Evolutionary conservation across 2,797 vertebrate genomes (phyloP), one percentile per base, ranked within the genome.

Genomic region (Anguilla anguilla): DNA sequence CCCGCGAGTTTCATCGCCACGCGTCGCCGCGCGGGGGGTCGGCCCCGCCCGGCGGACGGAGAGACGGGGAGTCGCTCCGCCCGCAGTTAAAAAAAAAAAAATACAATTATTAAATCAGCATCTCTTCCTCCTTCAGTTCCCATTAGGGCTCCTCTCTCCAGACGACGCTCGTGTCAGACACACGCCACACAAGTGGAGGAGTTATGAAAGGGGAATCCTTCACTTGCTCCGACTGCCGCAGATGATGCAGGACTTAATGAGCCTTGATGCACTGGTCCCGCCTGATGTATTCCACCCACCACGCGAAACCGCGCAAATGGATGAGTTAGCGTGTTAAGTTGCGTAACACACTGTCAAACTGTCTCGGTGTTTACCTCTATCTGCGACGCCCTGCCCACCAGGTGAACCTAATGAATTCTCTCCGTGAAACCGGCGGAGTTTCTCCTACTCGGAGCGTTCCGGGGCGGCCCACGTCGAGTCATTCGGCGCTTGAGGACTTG

Each of bases 1-100:
- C n/a, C 84, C 9, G 92, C 1, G 91, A 92, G 39, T 94, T 94
- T 94, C 93, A 95, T 95, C 94, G 94, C 92, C 92, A 93, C 92
- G 93, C 93, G 92, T 92, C 90, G 88, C 92, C 94, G 87, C 28
- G 83, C 43, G 31, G 91, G 92, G 90, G 89, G 91, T 90, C 89
- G 85, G 72, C 83, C 22, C 89, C 92, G 91, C 91, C 93, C 91
- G 91, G 91, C 10, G 39, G 55, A 43, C 86, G 19, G 89, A 92
- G 91, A 19, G 13, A 57, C 55, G 55, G 55, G 55, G 13, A 92
- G 90, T 69, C 92, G 90, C 90, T 85, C 84, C 83, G 91, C 55
- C 74, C 53, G 67, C 69, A 85, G 86, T 87, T 57, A 3, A 57
- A 57, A 57, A 57, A 57, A 57, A 57, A 93, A 92, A 91, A 90